A percentile compares a stretch with the other conserved stretches of the same genome.
Conservation (phyloP, 2,888 invertebrate genomes). For the Melinaea marsaeus region DNA sequence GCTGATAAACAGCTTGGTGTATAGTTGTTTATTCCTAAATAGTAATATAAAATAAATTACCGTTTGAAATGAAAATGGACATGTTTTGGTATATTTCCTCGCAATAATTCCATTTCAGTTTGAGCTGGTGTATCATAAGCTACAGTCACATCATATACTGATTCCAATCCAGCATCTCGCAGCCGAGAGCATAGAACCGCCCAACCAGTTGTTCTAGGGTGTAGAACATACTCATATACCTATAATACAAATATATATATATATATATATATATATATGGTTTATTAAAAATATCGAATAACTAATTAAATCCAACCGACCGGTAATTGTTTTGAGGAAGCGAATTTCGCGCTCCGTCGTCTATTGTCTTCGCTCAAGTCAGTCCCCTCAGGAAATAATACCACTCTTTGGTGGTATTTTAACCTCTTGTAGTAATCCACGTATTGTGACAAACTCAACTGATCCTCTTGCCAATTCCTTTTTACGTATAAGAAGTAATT, state of each 20-base stretch:
- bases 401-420: conserved; percentile 81
- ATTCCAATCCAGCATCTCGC: conserved; percentile 80
- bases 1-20: no score
- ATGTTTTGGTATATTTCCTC: conserved; percentile 84
- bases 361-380: conserved; percentile 85
- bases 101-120: conserved; percentile 83
- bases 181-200: conserved; percentile 78
- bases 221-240: conserved; percentile 86
- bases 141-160: conserved; percentile 92
- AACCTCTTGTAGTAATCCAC: conserved; percentile 85
- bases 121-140: conserved; percentile 88
- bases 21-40: no score
- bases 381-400: conserved; percentile 94
- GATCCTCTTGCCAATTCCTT: conserved; percentile 88
- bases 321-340: conserved; percentile 81
- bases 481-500: conserved; percentile 90
- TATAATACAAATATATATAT: conserved; percentile 35
- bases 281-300: not conserved
- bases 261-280: conserved; percentile 13
- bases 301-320: conserved; percentile 45
- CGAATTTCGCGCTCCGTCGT: conserved; percentile 83
- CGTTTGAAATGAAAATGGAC: conserved; percentile 87
- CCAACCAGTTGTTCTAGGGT: conserved; percentile 92
- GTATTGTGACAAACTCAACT: conserved; percentile 80
- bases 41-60: conserved; percentile 46